Base-by-base conservation (phyloP, 2,797 vertebrate species). In the Poecilia velifera region DNA sequence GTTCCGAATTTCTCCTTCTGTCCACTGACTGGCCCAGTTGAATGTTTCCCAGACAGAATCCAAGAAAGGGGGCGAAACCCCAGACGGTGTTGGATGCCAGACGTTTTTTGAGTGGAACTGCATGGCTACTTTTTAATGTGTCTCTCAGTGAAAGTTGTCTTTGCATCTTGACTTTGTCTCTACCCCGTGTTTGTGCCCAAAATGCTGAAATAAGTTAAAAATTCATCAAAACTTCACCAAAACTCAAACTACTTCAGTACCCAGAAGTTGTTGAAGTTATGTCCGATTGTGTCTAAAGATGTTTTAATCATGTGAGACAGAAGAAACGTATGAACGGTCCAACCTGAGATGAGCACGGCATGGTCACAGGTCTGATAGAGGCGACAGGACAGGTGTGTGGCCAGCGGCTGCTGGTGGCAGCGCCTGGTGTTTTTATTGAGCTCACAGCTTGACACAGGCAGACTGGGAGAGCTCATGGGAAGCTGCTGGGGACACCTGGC, bases 281-380 rank as follows among this genome's bases (percentile, higher is more conserved):
- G 34, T 18, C 16, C 3, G 16, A 34, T 64, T 64, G 18, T 39
- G 62, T 66, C 2, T 20, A 18, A 64, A 31, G 16, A 64, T 66
- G 34, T 66, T 66, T 36, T 7, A 66, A 9, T 39, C 34, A 4
- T 36, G 16, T 36, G 18, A 25, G 12, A 70, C 25, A 13, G 1
- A 55, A 46, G 20, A 57, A 46, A 74, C 1, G 25, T 2, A 31
- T 3, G 10, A 6, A 6, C 1, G 18, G 39, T 66, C 78, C 0
- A 79, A 97, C 96, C 96, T 92, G 96, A 95, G 53, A 97, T 89
- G 55, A 97, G 93, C 72, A 97, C 91, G 0, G 96, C 96, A 0
- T 97, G 96, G 88, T 97, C 96, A 10, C 96, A 97, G 41, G 96
- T 97, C 93, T 97, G 96, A 90, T 96, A 97, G 51, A 97, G 95